Evolutionary conservation across 2,797 vertebrate genomes (phyloP), one percentile per base, ranked within the genome.

Genomic region (Caiman crocodilus): DNA sequence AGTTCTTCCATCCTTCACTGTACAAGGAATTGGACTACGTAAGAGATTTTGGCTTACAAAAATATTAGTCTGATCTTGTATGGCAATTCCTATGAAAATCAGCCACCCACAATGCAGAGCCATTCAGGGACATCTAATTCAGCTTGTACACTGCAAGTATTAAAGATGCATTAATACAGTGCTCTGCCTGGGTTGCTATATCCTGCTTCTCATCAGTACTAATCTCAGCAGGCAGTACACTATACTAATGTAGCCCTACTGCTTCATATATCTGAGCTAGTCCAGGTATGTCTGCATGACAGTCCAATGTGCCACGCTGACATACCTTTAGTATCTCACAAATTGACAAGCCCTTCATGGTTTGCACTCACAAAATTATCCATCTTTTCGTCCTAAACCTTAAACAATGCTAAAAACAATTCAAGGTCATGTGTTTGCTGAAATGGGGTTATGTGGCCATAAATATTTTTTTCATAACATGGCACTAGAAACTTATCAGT

Each of bases 341-440:
- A 23, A 77, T 8, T 50, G 42, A 90, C n/a, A 26, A 69, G 18
- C 63, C 21, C 25, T 7, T 58, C 50, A 84, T 4, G 63, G 23
- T 10, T 60, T 75, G 80, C 59, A 21, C 11, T 60, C 59, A 87
- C 73, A 61, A 61, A 69, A 80, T 71, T 85, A 87, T 76, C 2
- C 32, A 82, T 21, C 2, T 15, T 90, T 18, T 79, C 84, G 15
- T 57, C 17, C 79, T 74, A 83, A 83, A 26, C 7, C 25, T 50
- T 83, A 81, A 90, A 86, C 57, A 86, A 81, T 71, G 60, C 26
- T 57, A n/a, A 16, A 79, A 1, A 32, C 3, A 23, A 75, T 67
- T 96, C 96, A 86, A 97, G 95, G 88, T 98, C 75, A 15, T 94
- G 96, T 79, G 97, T 99, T 96, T 98, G 95, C 99, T 99, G 97